These are phyloP conservation scores for Apteryx mantelli DNA, from an alignment of 2,113 vertebrate genomes.

Conservation along the genomic window DNA sequence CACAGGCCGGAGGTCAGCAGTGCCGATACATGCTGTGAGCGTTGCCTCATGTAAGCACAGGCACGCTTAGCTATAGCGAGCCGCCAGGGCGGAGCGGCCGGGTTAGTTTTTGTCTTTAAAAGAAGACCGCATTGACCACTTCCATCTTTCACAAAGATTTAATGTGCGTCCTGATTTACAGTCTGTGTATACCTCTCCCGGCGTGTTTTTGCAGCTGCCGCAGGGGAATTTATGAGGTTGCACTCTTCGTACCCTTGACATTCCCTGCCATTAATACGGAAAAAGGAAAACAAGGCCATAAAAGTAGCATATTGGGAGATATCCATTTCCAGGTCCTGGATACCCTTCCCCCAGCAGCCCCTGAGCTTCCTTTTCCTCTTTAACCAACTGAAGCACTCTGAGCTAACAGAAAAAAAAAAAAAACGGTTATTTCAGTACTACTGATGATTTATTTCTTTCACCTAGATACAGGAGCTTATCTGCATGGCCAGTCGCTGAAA, in stretches of 20 bases:
- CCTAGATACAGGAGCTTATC: conserved; percentile 32
- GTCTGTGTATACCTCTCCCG: background rate
- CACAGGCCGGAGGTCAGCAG: too few species aligned
- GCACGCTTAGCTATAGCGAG: too few species aligned
- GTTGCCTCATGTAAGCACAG: too few species aligned
- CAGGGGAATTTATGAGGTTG: conserved; percentile 37
- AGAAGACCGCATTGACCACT: background rate
- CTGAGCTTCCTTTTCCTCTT: background rate
- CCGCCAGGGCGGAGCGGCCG: too few species aligned
- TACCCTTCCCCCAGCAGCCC: background rate
- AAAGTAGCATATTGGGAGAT: conserved; percentile 26
- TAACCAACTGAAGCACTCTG: background rate
- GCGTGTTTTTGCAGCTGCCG: conserved; percentile 47
- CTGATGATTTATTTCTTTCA: conserved; percentile 56
- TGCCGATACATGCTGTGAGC: too few species aligned
- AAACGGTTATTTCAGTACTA: conserved; percentile 17
- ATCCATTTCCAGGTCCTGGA: background rate
- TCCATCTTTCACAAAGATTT: background rate
- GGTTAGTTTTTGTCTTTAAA: background rate
- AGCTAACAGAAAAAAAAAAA: background rate
- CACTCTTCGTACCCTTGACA: conserved; percentile 18
- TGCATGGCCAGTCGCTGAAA: background rate
- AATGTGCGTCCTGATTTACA: conserved; percentile 17
- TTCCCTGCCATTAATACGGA: conserved; percentile 15
- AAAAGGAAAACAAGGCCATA: background rate